Evolutionary conservation across 2,888 invertebrate genomes (phyloP).

Genomic region (Netelia inedita): DNA sequence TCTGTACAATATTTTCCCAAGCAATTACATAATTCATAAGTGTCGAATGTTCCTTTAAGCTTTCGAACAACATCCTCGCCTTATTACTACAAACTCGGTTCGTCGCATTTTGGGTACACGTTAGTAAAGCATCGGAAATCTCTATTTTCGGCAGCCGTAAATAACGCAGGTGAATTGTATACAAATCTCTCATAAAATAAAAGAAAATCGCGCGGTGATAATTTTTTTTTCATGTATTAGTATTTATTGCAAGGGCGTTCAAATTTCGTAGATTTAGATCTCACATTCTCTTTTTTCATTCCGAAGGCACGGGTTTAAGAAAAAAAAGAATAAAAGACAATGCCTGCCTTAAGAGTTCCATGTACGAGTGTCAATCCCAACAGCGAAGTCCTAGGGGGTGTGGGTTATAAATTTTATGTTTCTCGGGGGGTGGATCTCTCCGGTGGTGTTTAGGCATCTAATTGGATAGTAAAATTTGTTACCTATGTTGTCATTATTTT

Average conservation of each 20-base stretch:
- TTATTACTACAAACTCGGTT: too few relatives aligned
- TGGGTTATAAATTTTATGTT: conserved; percentile 60
- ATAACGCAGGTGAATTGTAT: too few relatives aligned
- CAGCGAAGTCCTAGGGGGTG: conserved; percentile 17
- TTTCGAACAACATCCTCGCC: not conserved
- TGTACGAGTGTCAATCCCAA: conserved; percentile 18
- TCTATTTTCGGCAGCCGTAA: too few relatives aligned
- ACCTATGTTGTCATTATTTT: conserved; percentile 48
- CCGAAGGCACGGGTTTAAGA: not conserved
- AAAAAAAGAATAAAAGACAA: not conserved
- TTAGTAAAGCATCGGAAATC: too few relatives aligned
- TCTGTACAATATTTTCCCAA: not conserved
- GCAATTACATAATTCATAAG: not conserved
- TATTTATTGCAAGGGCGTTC: conserved; percentile 2
- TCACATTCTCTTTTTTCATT: conserved; percentile 10
- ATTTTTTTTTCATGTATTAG: conserved; percentile 11
- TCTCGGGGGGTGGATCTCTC: conserved; percentile 57
- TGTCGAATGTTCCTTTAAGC: not conserved
- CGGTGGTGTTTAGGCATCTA: conserved; percentile 69
- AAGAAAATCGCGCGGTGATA: conserved; percentile 24
- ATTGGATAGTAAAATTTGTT: conserved; percentile 72
- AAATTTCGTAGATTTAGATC: conserved; percentile 19
- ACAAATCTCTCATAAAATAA: not conserved
- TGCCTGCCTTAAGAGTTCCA: conserved; percentile 11
- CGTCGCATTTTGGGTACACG: too few relatives aligned